phyloP scores from a whole-genome alignment of 2,113 vertebrate genomes.

The Chaetops frenatus region DNA sequence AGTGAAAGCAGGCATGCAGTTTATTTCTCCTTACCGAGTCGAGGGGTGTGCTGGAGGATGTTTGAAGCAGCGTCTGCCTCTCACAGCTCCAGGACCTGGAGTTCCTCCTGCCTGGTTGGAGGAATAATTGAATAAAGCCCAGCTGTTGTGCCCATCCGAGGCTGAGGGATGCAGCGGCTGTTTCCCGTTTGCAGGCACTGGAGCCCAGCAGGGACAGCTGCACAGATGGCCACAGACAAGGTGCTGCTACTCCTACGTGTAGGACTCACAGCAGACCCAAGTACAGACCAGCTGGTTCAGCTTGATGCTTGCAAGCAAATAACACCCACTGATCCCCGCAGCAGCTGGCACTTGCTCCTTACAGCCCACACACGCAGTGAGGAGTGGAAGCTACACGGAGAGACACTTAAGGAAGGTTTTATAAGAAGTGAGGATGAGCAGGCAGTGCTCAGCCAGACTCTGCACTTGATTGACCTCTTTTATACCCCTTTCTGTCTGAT shows the following conservation, averaged over 20 bases:
- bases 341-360: neutral
- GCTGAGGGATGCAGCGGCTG: neutral
- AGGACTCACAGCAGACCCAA: neutral
- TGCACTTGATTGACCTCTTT: accelerated
- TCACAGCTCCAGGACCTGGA: neutral
- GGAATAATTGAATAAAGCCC: too few relatives aligned
- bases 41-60: neutral
- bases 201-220: accelerated
- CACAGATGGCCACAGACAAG: neutral
- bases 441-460: neutral
- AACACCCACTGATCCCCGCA: neutral
- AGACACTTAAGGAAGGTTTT: neutral
- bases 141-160: neutral
- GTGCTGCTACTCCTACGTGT: neutral
- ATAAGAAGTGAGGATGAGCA: neutral
- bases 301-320: neutral
- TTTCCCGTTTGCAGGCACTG: neutral
- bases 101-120: neutral
- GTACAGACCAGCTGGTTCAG: neutral
- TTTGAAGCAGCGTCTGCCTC: neutral
- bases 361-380: accelerated
- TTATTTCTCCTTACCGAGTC: neutral
- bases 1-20: neutral
- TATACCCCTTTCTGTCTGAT: neutral
- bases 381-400: neutral